A percentile compares a stretch with the other conserved stretches of the same genome.
These are phyloP conservation scores for Amblyopsis rosae DNA, from an alignment of 2,113 vertebrate species.

Conservation along the genomic window DNA sequence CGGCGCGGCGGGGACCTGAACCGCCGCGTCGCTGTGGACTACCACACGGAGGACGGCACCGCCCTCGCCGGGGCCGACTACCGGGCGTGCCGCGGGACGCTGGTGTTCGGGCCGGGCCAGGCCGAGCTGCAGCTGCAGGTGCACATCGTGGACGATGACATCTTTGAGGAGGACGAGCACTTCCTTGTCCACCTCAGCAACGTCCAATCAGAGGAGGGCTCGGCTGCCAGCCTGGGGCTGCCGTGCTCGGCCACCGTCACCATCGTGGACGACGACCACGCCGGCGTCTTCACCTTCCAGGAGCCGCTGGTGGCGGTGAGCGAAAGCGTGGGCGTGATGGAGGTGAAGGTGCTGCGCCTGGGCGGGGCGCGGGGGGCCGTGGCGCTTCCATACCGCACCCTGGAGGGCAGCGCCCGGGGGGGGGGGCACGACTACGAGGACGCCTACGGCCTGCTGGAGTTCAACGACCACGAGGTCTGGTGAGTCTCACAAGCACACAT, in stretches of 20 bases:
- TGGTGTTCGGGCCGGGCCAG: slow-evolving; percentile 90
- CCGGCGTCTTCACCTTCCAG: slow-evolving; percentile 95
- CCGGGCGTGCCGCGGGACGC: slow-evolving; percentile 83
- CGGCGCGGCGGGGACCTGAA: slow-evolving; percentile 86
- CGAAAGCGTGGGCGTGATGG: slow-evolving; percentile 92
- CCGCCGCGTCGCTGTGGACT: slow-evolving; percentile 84
- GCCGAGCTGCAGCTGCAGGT: slow-evolving; percentile 88
- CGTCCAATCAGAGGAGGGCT: slow-evolving; percentile 71
- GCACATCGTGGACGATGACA: slow-evolving; percentile 93
- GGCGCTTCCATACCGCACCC: slow-evolving; percentile 90
- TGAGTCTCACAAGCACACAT: slow-evolving; percentile 65
- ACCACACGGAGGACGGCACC: slow-evolving; percentile 91
- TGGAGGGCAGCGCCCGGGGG: slow-evolving; percentile 89
- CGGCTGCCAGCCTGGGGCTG: slow-evolving; percentile 80
- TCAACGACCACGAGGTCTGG: slow-evolving; percentile 91
- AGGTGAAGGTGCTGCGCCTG: slow-evolving; percentile 89
- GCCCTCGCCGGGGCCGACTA: slow-evolving; percentile 95
- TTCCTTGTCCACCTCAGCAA: slow-evolving; percentile 94
- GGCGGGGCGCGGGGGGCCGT: slow-evolving; percentile 92
- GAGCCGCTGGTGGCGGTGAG: slow-evolving; percentile 85
- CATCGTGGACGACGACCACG: slow-evolving; percentile 94
- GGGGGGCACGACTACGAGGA: slow-evolving; percentile 98
- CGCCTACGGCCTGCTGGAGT: slow-evolving; percentile 90
- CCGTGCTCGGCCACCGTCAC: slow-evolving; percentile 87
- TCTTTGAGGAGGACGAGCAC: slow-evolving; percentile 97